Percentiles rank a stretch among this genome's conserved stretches.
Evolutionary conservation across 2,888 invertebrate genomes (phyloP).

Genomic region (Platerodrilus igneus): DNA sequence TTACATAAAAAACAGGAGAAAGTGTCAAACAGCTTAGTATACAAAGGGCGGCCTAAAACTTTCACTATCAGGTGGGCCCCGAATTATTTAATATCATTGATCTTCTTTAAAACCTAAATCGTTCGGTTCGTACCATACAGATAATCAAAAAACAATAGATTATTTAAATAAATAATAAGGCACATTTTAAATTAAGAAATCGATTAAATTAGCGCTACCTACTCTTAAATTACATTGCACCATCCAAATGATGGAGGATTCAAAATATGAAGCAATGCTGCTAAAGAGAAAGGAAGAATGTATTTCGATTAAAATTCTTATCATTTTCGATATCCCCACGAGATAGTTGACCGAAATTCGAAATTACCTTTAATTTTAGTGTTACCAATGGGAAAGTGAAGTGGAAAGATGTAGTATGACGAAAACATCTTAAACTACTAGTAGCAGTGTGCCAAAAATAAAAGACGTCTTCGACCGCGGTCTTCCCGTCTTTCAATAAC

Average conservation of each 20-base stretch:
- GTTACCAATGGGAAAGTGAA: too few relatives aligned
- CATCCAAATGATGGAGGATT: too few relatives aligned
- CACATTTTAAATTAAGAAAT: too few relatives aligned
- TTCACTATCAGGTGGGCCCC: constrained; percentile 14
- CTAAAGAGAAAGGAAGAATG: not conserved
- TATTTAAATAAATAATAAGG: too few relatives aligned
- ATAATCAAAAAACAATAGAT: too few relatives aligned
- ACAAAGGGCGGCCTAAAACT: constrained; percentile 11
- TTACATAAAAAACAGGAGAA: constrained; percentile 11
- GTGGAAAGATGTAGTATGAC: too few relatives aligned
- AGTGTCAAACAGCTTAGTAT: constrained; percentile 16
- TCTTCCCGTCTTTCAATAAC: too few relatives aligned
- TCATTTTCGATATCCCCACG: constrained; percentile 5
- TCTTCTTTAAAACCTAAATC: constrained; percentile 9
- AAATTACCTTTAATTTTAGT: constrained; percentile 5
- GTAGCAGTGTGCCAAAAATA: too few relatives aligned
- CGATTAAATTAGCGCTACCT: constrained; percentile 3
- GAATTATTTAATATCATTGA: constrained; percentile 14
- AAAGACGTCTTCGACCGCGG: too few relatives aligned
- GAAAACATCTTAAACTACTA: too few relatives aligned
- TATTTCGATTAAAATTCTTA: constrained; percentile 8
- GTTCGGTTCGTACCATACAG: too few relatives aligned
- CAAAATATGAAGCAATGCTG: too few relatives aligned
- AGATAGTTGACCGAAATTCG: constrained; percentile 5
- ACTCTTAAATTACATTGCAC: constrained; percentile 2